Conservation (phyloP, 2,797 vertebrate species). For the Lophius americanus region DNA sequence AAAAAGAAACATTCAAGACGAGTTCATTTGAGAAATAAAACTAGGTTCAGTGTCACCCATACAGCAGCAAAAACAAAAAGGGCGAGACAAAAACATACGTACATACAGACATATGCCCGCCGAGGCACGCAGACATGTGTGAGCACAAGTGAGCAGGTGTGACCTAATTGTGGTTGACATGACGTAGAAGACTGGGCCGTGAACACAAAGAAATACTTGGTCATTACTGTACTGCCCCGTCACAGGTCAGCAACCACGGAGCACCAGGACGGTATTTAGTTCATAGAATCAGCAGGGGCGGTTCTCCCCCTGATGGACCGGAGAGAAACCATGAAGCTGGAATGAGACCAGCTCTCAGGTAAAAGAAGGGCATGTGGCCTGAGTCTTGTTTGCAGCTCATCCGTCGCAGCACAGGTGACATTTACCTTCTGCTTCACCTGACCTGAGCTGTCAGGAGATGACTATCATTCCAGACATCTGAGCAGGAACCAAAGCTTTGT, state of each 20-base stretch:
- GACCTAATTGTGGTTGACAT: slow-evolving; percentile 70
- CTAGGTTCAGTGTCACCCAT: background rate
- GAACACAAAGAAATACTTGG: slow-evolving; percentile 65
- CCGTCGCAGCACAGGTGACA: background rate
- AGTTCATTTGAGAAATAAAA: no score
- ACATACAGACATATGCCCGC: background rate
- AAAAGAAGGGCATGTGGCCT: background rate
- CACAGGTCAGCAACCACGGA: slow-evolving; percentile 74
- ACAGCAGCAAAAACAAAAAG: slow-evolving; percentile 16
- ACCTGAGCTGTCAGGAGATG: slow-evolving; percentile 29
- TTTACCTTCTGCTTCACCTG: slow-evolving; percentile 2
- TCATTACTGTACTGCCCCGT: slow-evolving; percentile 52
- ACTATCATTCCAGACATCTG: slow-evolving; percentile 27
- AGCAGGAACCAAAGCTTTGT: slow-evolving; percentile 41
- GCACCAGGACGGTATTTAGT: slow-evolving; percentile 31
- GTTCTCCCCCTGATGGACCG: background rate
- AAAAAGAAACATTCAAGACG: no score
- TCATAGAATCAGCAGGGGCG: slow-evolving; percentile 23
- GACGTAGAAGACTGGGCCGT: slow-evolving; percentile 31
- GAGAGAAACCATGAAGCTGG: background rate
- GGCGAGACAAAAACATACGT: background rate
- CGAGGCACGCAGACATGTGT: background rate
- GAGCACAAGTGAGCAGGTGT: slow-evolving; percentile 44
- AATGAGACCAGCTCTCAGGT: background rate
- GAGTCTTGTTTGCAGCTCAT: background rate